Evolutionary conservation across 92 coral and sea anemone genomes (phyloP), one percentile per base, ranked within the genome.

Genomic region (Pocillopora grandis): DNA sequence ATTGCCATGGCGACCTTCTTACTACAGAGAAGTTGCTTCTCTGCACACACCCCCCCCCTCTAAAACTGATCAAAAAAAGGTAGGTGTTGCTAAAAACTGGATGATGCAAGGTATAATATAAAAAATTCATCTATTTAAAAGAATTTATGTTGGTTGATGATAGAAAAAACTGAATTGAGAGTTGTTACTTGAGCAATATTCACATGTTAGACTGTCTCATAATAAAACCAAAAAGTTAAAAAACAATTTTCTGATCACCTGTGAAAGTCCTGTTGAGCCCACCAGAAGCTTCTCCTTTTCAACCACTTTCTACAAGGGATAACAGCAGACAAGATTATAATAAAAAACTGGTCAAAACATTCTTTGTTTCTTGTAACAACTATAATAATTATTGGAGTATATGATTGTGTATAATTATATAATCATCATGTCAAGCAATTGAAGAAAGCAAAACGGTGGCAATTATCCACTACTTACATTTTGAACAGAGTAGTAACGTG

Each of bases 401-500:
- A 27, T 27, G 27, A 27, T 27, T 27, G 27, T 27, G 3, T 42
- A 42, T 42, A 42, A 3, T 42, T 7, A 42, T 42, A 42, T 42
- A 42, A 42, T 42, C 3, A 42, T 42, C 49, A 42, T 42, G 49
- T 42, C 49, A 42, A 42, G 49, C 49, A 42, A 42, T 3, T 42
- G 7, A 42, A 42, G 49, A 42, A 42, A 42, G 49, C 49, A 42
- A 42, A 10, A 16, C 37, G 33, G 12, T 66, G 21, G 72, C 55
- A 69, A 23, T 23, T 49, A 9, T 35, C 49, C 12, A 13, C 11
- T 74, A 89, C 98, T 86, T 79, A 97, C 99, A 86, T 94, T 97
- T 76, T 97, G 99, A 57, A 92, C 88, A 80, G 98, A 89, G 82
- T 90, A 93, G 89, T 97, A 97, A 69, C 95, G 90, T 48, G 99